Evolutionary conservation across 2,113 vertebrate species (phyloP).

Genomic region (Myxocyprinus asiaticus): DNA sequence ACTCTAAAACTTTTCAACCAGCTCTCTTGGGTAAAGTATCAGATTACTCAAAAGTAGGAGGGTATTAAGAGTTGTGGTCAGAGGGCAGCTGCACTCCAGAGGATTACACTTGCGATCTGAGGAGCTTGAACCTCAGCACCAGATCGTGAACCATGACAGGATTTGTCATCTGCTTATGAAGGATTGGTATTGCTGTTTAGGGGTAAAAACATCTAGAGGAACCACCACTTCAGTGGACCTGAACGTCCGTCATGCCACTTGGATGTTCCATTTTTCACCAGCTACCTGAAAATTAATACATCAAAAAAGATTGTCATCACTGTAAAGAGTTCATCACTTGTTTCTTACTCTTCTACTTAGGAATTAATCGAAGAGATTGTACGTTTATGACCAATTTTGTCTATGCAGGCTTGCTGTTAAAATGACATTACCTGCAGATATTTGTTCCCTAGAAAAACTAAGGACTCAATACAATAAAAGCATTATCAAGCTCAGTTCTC

Average conservation of each 20-base stretch:
- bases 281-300: background rate
- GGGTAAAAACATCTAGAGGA: background rate
- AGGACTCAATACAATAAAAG: background rate
- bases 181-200: background rate
- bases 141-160: background rate
- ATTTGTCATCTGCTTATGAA: background rate
- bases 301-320: no score
- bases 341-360: no score
- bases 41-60: constrained; percentile 79
- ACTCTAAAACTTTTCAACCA: background rate
- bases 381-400: background rate
- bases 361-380: background rate
- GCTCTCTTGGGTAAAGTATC: constrained; percentile 54
- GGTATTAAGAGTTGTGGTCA: constrained; percentile 57
- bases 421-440: background rate
- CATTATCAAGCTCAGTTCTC: background rate
- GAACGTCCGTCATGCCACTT: background rate
- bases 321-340: no score
- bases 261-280: background rate
- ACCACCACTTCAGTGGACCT: background rate
- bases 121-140: background rate
- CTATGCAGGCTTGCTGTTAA: background rate
- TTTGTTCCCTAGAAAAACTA: background rate
- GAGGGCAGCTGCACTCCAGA: constrained; percentile 50
- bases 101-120: background rate